Evolutionary conservation across 2,888 invertebrate genomes (phyloP), one percentile per base, ranked within the genome.

Genomic region (Tiliacea aurago): DNA sequence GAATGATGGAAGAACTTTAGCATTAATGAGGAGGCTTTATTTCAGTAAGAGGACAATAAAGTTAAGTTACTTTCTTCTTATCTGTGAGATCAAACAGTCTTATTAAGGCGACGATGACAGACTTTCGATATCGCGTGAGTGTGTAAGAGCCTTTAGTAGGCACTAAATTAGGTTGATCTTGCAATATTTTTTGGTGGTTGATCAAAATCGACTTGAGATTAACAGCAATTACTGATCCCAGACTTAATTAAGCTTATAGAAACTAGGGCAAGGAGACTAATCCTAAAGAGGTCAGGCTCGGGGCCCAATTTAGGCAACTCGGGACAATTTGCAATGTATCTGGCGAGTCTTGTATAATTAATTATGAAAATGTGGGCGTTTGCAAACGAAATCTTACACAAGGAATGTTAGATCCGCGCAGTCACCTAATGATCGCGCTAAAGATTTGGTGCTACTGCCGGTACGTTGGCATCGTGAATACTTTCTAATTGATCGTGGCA

Each of bases 401-500:
- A 41, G 49, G 65, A 74, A 65, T 80, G 80, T 65, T 45, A 80
- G 47, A 77, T 77, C 53, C 13, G 51, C 53, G 43, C 59, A 28
- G 74, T 80, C 74, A 80, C 59, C 64, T 78, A 78, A 73, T 64
- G 67, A 80, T 78, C 51, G 11, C 55, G 45, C 68, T 65, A 53
- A 67, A 83, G 64, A 73, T 80, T 77, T 33, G 47, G 33, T 11
- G 78, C 53, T 64, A 55, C 43, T 67, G 63, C 53, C 28, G 43
- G 67, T 45, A 65, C 49, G 65, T 51, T 65, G 33, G 49, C 62
- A 62, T 78, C 56, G 56, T 47, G 68, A 43, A 55, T 73, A 80
- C 80, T 80, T 80, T 80, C 80, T 79, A 80, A 80, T 83, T 69
- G 79, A 83, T 80, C 63, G 73, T 67, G 68, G 62, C 20, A 73